These are phyloP conservation scores for Xanthia icteritia DNA, from an alignment of 2,888 invertebrate species.

Conservation along the genomic window DNA sequence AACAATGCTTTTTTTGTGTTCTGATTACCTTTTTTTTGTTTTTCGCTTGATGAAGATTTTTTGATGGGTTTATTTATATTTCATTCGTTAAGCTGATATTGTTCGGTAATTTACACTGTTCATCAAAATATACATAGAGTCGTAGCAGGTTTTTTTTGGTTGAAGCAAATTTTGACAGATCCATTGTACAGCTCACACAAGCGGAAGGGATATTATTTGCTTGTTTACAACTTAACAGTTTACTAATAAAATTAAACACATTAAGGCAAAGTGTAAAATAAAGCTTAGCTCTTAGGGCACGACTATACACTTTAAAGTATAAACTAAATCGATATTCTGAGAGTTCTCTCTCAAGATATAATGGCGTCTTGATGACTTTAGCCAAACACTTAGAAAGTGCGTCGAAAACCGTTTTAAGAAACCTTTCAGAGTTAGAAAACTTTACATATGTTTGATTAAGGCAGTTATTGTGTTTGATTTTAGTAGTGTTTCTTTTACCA, in stretches of 20 bases:
- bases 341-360: constrained; percentile 12
- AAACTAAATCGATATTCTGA: constrained; percentile 52
- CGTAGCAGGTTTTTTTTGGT: not conserved
- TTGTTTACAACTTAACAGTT: not conserved
- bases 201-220: not conserved
- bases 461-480: not conserved
- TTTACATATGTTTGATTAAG: not conserved
- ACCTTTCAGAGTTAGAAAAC: constrained; percentile 1
- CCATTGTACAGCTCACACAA: too few relatives aligned
- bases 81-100: constrained; percentile 30
- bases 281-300: not conserved
- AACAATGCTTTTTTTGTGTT: constrained; percentile 32
- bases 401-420: not conserved
- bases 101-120: constrained; percentile 18
- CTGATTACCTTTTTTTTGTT: constrained; percentile 25
- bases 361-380: constrained; percentile 32
- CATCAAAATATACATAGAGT: constrained; percentile 24
- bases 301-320: constrained; percentile 22
- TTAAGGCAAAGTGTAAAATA: not conserved
- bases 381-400: constrained; percentile 21
- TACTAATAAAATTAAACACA: not conserved
- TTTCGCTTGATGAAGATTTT: constrained; percentile 29
- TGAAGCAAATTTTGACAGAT: too few relatives aligned
- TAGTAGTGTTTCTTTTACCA: not conserved
- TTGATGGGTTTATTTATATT: constrained; percentile 9